Conservation (phyloP, 2,888 invertebrate species). For the Hirudinaria manillensis region DNA sequence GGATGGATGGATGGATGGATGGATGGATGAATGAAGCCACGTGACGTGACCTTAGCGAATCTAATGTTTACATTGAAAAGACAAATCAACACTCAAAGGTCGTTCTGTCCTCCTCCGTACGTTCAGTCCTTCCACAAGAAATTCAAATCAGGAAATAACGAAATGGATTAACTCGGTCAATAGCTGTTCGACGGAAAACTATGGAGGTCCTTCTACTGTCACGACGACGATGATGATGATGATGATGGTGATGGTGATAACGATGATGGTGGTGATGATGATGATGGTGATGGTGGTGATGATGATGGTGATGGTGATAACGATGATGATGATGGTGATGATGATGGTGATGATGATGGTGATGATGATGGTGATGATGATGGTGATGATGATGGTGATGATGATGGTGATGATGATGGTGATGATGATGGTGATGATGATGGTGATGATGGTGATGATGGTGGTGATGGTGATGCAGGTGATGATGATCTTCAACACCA, state of each 20-base stretch:
- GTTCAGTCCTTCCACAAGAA: no score
- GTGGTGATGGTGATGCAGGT: slow-evolving; percentile 13
- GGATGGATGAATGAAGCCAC: no score
- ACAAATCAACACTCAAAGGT: no score
- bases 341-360: slow-evolving; percentile 16
- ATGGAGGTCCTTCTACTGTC: no score
- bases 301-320: slow-evolving; percentile 16
- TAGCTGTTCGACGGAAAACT: no score
- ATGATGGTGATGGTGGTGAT: slow-evolving; percentile 20
- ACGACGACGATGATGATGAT: slow-evolving; percentile 24
- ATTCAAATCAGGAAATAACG: no score
- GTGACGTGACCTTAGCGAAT: no score
- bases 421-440: slow-evolving; percentile 28
- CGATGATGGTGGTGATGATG: slow-evolving; percentile 19
- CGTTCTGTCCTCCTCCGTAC: no score
- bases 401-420: slow-evolving; percentile 23
- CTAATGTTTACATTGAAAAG: no score
- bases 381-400: slow-evolving; percentile 23
- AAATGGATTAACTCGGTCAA: no score
- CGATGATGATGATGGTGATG: slow-evolving; percentile 13
- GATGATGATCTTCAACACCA: neutral
- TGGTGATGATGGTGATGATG: slow-evolving; percentile 25
- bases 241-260: slow-evolving; percentile 17
- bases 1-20: no score
- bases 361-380: slow-evolving; percentile 3